A percentile compares a stretch with the other conserved stretches of the same genome.
Conservation (phyloP, 2,797 vertebrate species). For the Enteromius unitaeniatus region DNA sequence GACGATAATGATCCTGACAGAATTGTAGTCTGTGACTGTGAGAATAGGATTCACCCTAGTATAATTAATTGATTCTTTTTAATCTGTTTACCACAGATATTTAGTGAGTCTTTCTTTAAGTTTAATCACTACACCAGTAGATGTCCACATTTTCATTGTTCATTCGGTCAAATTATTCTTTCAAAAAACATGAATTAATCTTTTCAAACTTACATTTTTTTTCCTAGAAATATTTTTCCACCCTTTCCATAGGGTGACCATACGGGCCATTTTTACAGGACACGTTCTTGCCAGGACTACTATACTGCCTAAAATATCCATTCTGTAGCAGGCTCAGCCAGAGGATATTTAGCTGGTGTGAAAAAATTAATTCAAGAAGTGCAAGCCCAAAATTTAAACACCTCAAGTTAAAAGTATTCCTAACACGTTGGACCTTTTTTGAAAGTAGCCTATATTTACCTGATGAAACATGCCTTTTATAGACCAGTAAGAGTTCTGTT, state of each 20-base stretch:
- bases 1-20: too few species aligned
- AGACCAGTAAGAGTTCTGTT: background rate
- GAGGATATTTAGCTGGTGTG: background rate
- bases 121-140: background rate
- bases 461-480: background rate
- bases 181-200: background rate
- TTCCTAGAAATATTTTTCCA: too few species aligned
- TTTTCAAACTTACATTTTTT: background rate
- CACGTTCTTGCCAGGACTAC: too few species aligned
- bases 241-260: too few species aligned
- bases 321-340: background rate
- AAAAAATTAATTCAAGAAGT: background rate
- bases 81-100: background rate
- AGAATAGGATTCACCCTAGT: background rate
- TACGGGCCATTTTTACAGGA: too few species aligned
- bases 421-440: background rate
- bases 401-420: background rate
- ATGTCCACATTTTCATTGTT: background rate
- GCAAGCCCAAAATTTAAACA: background rate
- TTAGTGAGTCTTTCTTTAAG: background rate
- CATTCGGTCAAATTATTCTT: background rate
- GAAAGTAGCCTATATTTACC: background rate
- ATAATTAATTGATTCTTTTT: background rate
- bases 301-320: too few species aligned
- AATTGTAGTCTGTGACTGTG: too few species aligned